Evolutionary conservation across 2,888 invertebrate species (phyloP).

Genomic region (Nymphalis c-album): DNA sequence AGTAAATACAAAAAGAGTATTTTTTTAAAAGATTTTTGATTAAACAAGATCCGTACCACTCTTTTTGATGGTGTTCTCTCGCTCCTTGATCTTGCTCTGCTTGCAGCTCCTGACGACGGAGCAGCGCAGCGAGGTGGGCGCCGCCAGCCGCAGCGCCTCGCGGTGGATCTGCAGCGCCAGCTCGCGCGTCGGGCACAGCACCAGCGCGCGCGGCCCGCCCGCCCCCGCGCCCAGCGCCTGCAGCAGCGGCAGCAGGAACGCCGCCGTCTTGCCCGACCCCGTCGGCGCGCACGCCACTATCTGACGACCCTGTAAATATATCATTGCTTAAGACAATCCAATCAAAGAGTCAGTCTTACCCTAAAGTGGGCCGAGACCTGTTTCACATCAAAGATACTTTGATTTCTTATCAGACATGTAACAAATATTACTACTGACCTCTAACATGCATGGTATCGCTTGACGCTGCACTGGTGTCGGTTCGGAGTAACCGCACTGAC

Average conservation of each 20-base stretch:
- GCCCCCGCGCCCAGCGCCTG: constrained; percentile 86
- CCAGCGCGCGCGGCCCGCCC: constrained; percentile 91
- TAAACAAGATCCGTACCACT: constrained; percentile 81
- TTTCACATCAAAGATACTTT: too few relatives aligned
- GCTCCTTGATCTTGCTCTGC: constrained; percentile 86
- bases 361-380: too few relatives aligned
- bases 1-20: too few relatives aligned
- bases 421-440: constrained; percentile 68
- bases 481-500: constrained; percentile 84
- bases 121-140: constrained; percentile 86
- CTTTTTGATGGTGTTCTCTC: constrained; percentile 87
- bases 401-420: not conserved
- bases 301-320: constrained; percentile 84
- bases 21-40: too few relatives aligned
- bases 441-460: constrained; percentile 92
- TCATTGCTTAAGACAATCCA: too few relatives aligned
- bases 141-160: constrained; percentile 89
- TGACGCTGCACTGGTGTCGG: constrained; percentile 97
- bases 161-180: constrained; percentile 94
- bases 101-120: constrained; percentile 91
- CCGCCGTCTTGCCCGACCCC: constrained; percentile 98
- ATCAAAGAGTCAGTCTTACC: too few relatives aligned
- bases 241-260: constrained; percentile 94
- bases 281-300: constrained; percentile 97
- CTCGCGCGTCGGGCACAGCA: constrained; percentile 96